Evolutionary conservation across 2,888 invertebrate species (phyloP).

Genomic region (Fragum whitleyi): DNA sequence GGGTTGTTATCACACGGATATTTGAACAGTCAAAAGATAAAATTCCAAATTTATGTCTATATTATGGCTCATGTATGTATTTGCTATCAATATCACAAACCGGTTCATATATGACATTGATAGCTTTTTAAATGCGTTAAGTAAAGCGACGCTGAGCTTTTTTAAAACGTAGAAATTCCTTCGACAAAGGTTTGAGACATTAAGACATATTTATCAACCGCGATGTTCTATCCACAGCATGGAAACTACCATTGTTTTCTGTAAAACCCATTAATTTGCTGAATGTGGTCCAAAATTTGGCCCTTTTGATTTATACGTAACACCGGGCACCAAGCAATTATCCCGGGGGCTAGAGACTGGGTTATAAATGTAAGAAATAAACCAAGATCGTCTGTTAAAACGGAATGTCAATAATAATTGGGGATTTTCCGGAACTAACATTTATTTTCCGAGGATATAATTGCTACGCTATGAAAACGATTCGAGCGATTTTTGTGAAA

Average conservation of each 20-base stretch:
- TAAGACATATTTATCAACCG: neutral
- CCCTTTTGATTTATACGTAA: neutral
- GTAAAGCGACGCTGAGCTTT: too few species aligned
- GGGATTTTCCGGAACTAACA: slow-evolving; percentile 8
- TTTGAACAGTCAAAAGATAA: too few species aligned
- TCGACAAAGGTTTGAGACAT: neutral
- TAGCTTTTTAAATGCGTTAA: too few species aligned
- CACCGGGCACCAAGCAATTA: neutral
- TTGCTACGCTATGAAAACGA: slow-evolving; percentile 9
- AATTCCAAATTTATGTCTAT: too few species aligned
- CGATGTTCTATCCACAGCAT: neutral
- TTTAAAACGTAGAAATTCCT: neutral
- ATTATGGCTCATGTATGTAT: too few species aligned
- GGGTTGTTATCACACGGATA: too few species aligned
- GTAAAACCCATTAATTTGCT: neutral
- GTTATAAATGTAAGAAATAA: slow-evolving; percentile 18
- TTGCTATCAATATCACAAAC: too few species aligned
- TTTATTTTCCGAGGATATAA: slow-evolving; percentile 15
- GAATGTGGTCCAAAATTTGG: slow-evolving; percentile 6
- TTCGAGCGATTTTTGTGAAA: slow-evolving; percentile 1
- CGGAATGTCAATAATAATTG: slow-evolving; percentile 18
- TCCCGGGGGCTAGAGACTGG: neutral
- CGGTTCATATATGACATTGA: too few species aligned
- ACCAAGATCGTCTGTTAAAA: slow-evolving; percentile 9
- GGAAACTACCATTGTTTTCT: slow-evolving; percentile 1